Conservation (phyloP, 2,888 invertebrate species). For the Drosophila subsilvestris region DNA sequence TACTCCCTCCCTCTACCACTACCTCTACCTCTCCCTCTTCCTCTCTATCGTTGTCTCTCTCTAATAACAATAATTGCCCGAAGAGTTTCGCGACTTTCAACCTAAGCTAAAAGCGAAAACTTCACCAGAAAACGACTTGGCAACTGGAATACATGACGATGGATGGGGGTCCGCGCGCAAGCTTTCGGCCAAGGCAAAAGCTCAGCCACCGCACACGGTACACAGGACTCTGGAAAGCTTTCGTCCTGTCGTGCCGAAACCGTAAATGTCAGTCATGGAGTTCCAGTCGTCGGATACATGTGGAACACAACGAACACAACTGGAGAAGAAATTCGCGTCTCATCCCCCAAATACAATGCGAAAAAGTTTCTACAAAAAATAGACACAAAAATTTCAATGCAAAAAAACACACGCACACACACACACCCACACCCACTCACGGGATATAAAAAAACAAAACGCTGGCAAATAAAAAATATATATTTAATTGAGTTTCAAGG, state of each 20-base stretch:
- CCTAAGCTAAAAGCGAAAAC: slow-evolving; percentile 46
- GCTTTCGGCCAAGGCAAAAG: slow-evolving; percentile 30
- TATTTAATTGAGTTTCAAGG: slow-evolving; percentile 10
- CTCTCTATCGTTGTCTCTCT: slow-evolving; percentile 1
- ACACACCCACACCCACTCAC: too few relatives aligned
- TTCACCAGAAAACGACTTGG: slow-evolving; percentile 35
- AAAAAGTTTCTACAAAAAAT: slow-evolving; percentile 70
- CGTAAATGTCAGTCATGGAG: slow-evolving; percentile 83
- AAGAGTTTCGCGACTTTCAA: slow-evolving; percentile 44
- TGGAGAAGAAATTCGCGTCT: slow-evolving; percentile 60
- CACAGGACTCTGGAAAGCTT: slow-evolving; percentile 46
- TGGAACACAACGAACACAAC: slow-evolving; percentile 77
- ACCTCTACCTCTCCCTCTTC: too few relatives aligned
- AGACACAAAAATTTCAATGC: slow-evolving; percentile 21
- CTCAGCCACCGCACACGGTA: slow-evolving; percentile 31
- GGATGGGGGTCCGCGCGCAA: slow-evolving; percentile 28
- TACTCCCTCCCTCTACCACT: background rate
- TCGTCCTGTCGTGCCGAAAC: slow-evolving; percentile 44
- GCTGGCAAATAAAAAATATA: background rate
- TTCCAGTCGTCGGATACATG: slow-evolving; percentile 84
- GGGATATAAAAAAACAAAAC: background rate
- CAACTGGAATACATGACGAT: slow-evolving; percentile 33
- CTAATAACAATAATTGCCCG: slow-evolving; percentile 35
- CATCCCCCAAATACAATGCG: slow-evolving; percentile 66
- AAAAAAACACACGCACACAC: background rate